phyloP scores from a whole-genome alignment of 92 coral and sea anemone species.

The Actinostola sp. region DNA sequence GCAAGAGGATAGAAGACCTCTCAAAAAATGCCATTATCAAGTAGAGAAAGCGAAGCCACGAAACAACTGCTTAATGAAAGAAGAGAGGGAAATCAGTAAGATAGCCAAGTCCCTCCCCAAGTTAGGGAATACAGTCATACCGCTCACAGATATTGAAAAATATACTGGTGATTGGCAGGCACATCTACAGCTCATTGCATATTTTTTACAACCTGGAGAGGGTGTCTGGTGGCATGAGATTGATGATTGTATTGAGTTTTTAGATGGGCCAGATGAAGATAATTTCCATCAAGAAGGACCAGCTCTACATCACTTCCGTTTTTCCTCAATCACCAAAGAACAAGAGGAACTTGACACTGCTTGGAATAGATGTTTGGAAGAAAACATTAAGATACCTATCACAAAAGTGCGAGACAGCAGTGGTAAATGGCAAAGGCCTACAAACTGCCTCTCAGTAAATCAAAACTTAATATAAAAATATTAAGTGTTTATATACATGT shows the following conservation, averaged over 20 bases:
- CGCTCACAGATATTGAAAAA: slow-evolving; percentile 17
- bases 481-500: no score
- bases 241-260: slow-evolving; percentile 58
- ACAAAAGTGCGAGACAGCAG: no score
- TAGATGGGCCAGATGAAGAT: slow-evolving; percentile 58
- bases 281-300: slow-evolving; percentile 40
- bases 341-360: no score
- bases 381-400: no score
- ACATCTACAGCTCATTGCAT: slow-evolving; percentile 49
- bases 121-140: slow-evolving; percentile 26
- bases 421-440: no score
- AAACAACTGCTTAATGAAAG: slow-evolving; percentile 17
- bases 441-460: no score
- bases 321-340: slow-evolving; percentile 33
- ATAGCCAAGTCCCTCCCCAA: slow-evolving; percentile 40
- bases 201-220: slow-evolving; percentile 54
- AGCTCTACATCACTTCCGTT: slow-evolving; percentile 39
- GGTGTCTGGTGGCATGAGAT: slow-evolving; percentile 65
- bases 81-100: slow-evolving; percentile 45
- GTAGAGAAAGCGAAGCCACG: slow-evolving; percentile 6
- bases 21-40: slow-evolving; percentile 48
- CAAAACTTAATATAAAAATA: no score
- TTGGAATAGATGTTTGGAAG: no score
- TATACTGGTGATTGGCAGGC: slow-evolving; percentile 64
- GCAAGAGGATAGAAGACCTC: slow-evolving; percentile 43